Conservation (phyloP, 2,888 invertebrate species). For the Brassicogethes aeneus region DNA sequence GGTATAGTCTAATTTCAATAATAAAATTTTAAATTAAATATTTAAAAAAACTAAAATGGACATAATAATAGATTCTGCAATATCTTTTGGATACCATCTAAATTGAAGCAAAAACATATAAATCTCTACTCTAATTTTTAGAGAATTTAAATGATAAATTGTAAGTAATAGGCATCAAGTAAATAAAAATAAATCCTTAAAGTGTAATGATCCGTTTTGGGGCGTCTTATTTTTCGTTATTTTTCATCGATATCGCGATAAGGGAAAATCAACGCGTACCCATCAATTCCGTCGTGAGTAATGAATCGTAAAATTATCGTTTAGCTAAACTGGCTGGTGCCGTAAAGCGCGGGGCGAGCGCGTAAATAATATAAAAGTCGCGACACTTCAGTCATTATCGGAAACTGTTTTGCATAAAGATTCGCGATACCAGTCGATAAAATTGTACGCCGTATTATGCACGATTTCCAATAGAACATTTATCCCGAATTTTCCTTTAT, state of each 20-base stretch:
- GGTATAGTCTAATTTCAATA: too few relatives aligned
- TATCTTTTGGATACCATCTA: too few relatives aligned
- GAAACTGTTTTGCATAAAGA: slow-evolving; percentile 43
- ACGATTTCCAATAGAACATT: slow-evolving; percentile 33
- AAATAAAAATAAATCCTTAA: not conserved
- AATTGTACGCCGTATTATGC: slow-evolving; percentile 28
- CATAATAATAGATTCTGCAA: too few relatives aligned
- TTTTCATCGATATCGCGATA: slow-evolving; percentile 17
- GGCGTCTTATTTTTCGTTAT: slow-evolving; percentile 13
- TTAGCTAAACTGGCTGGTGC: slow-evolving; percentile 20
- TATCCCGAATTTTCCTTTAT: slow-evolving; percentile 27
- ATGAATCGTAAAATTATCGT: slow-evolving; percentile 42
- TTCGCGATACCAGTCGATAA: slow-evolving; percentile 35
- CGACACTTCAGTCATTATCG: slow-evolving; percentile 38
- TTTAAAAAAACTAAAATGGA: too few relatives aligned
- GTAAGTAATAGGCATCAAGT: not conserved
- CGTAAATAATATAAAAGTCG: slow-evolving; percentile 40
- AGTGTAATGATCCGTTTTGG: not conserved
- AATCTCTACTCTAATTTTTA: too few relatives aligned
- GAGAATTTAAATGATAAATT: too few relatives aligned
- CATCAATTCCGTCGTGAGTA: slow-evolving; percentile 39
- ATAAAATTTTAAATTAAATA: too few relatives aligned
- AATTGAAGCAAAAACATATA: too few relatives aligned
- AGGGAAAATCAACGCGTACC: slow-evolving; percentile 30
- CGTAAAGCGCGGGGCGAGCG: slow-evolving; percentile 28